Conservation (phyloP, 1,140 invertebrate species). For the Leguminivora glycinivorella region DNA sequence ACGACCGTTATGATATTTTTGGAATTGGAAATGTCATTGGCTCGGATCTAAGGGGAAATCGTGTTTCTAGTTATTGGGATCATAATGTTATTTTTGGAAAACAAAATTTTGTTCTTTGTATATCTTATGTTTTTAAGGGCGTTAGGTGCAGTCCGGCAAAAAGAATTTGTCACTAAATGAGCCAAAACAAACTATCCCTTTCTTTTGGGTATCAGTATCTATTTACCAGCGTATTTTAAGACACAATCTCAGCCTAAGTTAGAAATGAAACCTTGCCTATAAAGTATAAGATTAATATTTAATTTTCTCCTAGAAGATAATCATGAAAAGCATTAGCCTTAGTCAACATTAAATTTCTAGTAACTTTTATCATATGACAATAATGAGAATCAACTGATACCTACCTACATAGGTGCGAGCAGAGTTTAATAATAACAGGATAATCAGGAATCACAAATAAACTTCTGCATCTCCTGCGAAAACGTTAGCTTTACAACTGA, state of each 20-base stretch:
- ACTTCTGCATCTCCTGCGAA: not conserved
- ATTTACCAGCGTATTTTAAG: no score
- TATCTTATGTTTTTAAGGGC: no score
- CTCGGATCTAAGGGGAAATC: not conserved
- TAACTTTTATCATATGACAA: no score
- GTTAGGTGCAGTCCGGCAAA: no score
- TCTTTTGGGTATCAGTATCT: no score
- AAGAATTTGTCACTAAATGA: no score
- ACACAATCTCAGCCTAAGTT: no score
- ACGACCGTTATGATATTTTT: conserved; percentile 21
- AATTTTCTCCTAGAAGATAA: not conserved
- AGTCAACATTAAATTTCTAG: not conserved
- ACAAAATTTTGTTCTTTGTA: no score
- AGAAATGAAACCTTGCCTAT: no score
- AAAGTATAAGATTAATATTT: no score
- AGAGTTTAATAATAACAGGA: not conserved
- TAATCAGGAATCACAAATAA: not conserved
- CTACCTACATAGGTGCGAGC: not conserved
- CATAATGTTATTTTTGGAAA: not conserved
- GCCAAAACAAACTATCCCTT: no score
- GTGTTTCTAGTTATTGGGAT: not conserved
- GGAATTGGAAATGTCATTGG: conserved; percentile 17
- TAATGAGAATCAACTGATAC: no score
- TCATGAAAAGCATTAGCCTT: not conserved
- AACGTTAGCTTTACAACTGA: not conserved